These are phyloP conservation scores for Pangasius mekongensis DNA, from an alignment of 2,797 vertebrate species.

Conservation along the genomic window DNA sequence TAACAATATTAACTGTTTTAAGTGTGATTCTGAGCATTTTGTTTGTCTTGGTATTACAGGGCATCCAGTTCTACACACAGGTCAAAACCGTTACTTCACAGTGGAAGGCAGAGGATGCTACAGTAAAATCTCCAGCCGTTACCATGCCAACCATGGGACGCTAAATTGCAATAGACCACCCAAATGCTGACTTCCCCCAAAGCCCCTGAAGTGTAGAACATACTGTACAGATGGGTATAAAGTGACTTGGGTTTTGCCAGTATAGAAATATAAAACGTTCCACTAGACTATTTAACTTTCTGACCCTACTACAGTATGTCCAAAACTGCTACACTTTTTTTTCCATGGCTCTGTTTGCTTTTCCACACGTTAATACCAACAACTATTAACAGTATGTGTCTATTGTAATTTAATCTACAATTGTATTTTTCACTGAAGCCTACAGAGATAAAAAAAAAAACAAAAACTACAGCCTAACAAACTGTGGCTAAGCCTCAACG, in stretches of 20 bases:
- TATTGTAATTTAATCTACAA: background rate
- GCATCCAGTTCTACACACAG: conserved; percentile 95
- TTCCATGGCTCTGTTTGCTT: background rate
- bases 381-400: conserved; percentile 7
- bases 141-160: conserved; percentile 97
- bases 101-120: conserved; percentile 96
- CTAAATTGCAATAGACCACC: conserved; percentile 66
- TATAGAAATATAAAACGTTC: background rate
- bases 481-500: background rate
- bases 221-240: conserved; percentile 15
- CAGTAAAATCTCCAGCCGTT: conserved; percentile 86
- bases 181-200: background rate
- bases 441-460: background rate
- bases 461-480: background rate
- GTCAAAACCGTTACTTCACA: conserved; percentile 95
- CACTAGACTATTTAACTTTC: background rate
- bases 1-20: conserved; percentile 42
- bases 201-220: conserved; percentile 11
- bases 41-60: conserved; percentile 71
- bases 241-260: background rate
- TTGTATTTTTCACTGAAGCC: background rate
- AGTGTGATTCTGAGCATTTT: conserved; percentile 26
- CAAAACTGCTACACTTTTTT: background rate
- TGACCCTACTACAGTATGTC: background rate
- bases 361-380: background rate